Base-by-base conservation (phyloP, 1,140 invertebrate genomes). In the Phthorimaea operculella region DNA sequence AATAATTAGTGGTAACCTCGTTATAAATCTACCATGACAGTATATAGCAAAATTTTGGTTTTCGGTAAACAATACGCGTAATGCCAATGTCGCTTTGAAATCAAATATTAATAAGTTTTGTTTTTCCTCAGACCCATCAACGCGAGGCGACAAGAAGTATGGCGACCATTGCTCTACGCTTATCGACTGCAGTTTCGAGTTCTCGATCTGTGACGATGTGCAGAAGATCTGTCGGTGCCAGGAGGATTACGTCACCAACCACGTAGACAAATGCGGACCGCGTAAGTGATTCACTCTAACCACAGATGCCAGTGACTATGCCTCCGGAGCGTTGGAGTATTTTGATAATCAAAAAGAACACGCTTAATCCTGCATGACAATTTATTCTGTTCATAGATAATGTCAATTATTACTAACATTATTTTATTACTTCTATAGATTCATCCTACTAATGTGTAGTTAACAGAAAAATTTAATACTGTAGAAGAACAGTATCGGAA, bases 221-320 rank as follows among this genome's bases (percentile, higher is more conserved):
- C 90, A 88, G 62, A 89, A 89, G 62, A 89, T 87, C 60, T 95
- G 93, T 70, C 85, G 88, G 58, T 95, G 93, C 75, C 88, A 87
- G 45, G 88, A 90, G 10, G 91, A 93, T 62, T 88, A 87, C 7
- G 88, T 90, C 14, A 94, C 92, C 68, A 94, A 95, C 86, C 92
- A 94, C 76, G 85, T 93, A 58, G 92, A 95, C 74, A 94, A 94
- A 83, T 95, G 93, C 85, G 93, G 93, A 68, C 89, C 90, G 87
- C 87, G 93, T 94, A 81, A 90, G 89, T 47, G 15, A n/a, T 12
- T 39, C n/a, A 39, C 10, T 39, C 8, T 39, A 39, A 12, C 36
- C 8, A 39, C 36, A 4, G 36, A n/a, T 12, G 10, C 36, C 36
- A n/a, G 4, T 39, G 10, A 9, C 36, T 9, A 12, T 12, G n/a